Base-by-base conservation (phyloP, 2,888 invertebrate species). In the Halictus ligatus region DNA sequence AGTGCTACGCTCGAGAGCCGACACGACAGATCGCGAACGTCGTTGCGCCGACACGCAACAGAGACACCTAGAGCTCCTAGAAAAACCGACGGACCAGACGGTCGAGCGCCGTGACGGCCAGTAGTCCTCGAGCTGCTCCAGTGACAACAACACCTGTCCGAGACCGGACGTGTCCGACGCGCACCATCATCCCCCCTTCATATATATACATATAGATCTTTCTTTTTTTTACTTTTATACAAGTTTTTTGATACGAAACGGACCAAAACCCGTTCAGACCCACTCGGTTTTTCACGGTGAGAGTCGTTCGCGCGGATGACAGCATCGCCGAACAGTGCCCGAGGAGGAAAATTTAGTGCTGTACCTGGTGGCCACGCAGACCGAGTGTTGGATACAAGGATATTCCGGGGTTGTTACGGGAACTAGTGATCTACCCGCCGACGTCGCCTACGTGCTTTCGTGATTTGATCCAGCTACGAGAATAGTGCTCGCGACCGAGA, bases 221-320 rank as follows among this genome's bases (percentile, higher is more conserved):
- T 64, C 81, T 71, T 88, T 89, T 89, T 89, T 89, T 84, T 89
- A 89, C 90, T 89, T 89, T 89, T 89, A 85, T 89, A 89, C 81
- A 35, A 72, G 75, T 35, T 73, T 10, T 40, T 35, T 40, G 64
- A 54, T 54, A 82, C 58, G 10, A 50, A 18, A n/a, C 71, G 29
- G 69, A 10, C 40, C 21, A 58, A 58, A 58, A 2, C 54, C 58
- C n/a, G n/a, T 58, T n/a, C 8, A 25, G 46, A 48, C 75, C 76
- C 58, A 50, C 29, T 18, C 64, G 64, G 64, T 29, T 64, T 29
- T 64, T 29, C 64, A 15, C 64, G 64, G 64, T 64, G 64, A 64
- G 29, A 64, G 64, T 64, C 64, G 64, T 29, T 29, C 64, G 64
- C 64, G 81, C 80, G 87, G 77, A 81, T 78, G 85, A 84, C 69